These are phyloP conservation scores for Drosophila sucinea DNA, from an alignment of 1,140 invertebrate genomes.

Conservation along the genomic window DNA sequence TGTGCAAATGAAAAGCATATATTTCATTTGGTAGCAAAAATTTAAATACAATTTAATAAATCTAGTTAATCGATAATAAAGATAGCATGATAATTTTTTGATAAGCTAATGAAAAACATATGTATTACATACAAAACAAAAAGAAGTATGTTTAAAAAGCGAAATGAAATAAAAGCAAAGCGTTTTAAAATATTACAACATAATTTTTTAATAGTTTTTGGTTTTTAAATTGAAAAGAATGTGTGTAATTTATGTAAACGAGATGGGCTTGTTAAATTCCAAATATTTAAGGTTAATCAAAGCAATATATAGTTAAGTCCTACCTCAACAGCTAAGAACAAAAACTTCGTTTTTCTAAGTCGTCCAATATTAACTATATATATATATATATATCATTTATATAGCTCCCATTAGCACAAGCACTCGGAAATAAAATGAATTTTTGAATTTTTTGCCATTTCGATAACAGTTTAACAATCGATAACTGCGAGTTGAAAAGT, in stretches of 20 bases:
- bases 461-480: not conserved
- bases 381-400: too few relatives aligned
- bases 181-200: not conserved
- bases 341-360: too few relatives aligned
- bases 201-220: not conserved
- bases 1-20: conserved; percentile 31
- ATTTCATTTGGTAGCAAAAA: conserved; percentile 71
- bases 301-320: too few relatives aligned
- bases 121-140: conserved; percentile 63
- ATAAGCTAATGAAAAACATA: conserved; percentile 58
- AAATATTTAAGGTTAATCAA: too few relatives aligned
- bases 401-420: too few relatives aligned
- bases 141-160: conserved; percentile 46
- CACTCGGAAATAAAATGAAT: too few relatives aligned
- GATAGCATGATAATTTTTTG: conserved; percentile 59
- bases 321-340: too few relatives aligned
- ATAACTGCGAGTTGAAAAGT: not conserved
- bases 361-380: too few relatives aligned
- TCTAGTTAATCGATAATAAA: conserved; percentile 62
- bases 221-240: too few relatives aligned
- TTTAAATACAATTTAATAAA: conserved; percentile 51
- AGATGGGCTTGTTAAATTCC: too few relatives aligned
- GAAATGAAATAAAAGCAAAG: conserved; percentile 42
- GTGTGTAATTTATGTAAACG: too few relatives aligned
- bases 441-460: not conserved